These are phyloP conservation scores for Seira musarum DNA, from an alignment of 2,888 invertebrate species.

Conservation along the genomic window DNA sequence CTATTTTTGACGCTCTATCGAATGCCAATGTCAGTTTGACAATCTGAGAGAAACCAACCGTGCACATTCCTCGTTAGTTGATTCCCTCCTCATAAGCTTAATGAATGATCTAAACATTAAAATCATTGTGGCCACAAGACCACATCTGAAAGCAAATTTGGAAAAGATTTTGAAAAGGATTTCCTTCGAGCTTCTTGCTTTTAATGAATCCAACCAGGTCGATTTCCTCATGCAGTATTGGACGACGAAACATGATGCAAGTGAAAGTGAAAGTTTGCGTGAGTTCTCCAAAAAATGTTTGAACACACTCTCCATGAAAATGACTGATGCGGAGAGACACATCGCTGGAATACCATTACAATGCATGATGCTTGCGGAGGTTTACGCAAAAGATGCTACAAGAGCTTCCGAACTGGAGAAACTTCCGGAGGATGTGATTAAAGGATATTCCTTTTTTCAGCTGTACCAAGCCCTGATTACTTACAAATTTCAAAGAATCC, in stretches of 20 bases:
- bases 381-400: too few species aligned
- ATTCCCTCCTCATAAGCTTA: too few species aligned
- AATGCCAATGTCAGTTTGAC: too few species aligned
- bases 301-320: not conserved
- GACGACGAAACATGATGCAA: not conserved
- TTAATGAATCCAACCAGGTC: not conserved
- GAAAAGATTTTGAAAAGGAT: not conserved
- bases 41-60: too few species aligned
- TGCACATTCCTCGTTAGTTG: too few species aligned
- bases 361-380: not conserved
- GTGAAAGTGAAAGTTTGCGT: not conserved
- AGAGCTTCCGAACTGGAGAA: not conserved
- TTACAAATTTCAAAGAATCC: too few species aligned
- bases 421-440: not conserved
- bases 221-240: not conserved
- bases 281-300: not conserved
- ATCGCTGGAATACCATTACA: conserved; percentile 12
- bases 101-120: not conserved
- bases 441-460: not conserved
- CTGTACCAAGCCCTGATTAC: not conserved
- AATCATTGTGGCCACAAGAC: not conserved
- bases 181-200: not conserved
- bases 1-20: too few species aligned
- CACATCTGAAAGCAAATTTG: not conserved
- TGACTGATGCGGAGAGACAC: conserved; percentile 4